These are phyloP conservation scores for Drosophila elegans DNA, from an alignment of 1,140 invertebrate genomes.

Conservation along the genomic window DNA sequence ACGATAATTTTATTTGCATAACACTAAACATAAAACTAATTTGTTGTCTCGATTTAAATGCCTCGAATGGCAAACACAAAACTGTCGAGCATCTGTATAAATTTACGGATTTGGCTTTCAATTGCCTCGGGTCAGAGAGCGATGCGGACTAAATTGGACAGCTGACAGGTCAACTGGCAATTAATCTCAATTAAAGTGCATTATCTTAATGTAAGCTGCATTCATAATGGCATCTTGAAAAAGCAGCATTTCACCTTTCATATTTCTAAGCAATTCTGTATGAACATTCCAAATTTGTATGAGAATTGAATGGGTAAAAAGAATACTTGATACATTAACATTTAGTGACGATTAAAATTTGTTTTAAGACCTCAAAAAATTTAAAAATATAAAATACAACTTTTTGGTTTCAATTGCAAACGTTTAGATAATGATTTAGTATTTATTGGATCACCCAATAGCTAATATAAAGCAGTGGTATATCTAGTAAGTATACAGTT, in stretches of 20 bases:
- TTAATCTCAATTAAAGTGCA: conserved; percentile 41
- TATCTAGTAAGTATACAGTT: too few species aligned
- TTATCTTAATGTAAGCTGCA: conserved; percentile 26
- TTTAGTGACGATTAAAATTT: too few species aligned
- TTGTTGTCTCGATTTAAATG: conserved; percentile 51
- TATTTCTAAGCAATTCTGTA: neutral
- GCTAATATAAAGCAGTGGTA: too few species aligned
- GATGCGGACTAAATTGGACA: neutral
- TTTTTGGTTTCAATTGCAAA: too few species aligned
- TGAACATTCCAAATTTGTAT: too few species aligned
- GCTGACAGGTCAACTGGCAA: conserved; percentile 23
- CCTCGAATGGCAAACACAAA: conserved; percentile 13
- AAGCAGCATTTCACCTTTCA: neutral
- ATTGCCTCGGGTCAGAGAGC: conserved; percentile 8
- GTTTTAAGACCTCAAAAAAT: too few species aligned
- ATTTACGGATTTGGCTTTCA: conserved; percentile 17
- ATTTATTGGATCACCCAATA: too few species aligned
- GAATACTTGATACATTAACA: too few species aligned
- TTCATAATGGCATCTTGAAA: conserved; percentile 1
- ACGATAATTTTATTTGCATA: conserved; percentile 71
- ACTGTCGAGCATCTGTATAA: conserved; percentile 10
- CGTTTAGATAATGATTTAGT: too few species aligned
- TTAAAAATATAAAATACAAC: too few species aligned
- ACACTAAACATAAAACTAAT: conserved; percentile 64
- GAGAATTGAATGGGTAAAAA: too few species aligned